Percentiles rank a stretch among this genome's conserved stretches.
Evolutionary conservation across 2,888 invertebrate species (phyloP).

Genomic region (Salpingus planirostris): DNA sequence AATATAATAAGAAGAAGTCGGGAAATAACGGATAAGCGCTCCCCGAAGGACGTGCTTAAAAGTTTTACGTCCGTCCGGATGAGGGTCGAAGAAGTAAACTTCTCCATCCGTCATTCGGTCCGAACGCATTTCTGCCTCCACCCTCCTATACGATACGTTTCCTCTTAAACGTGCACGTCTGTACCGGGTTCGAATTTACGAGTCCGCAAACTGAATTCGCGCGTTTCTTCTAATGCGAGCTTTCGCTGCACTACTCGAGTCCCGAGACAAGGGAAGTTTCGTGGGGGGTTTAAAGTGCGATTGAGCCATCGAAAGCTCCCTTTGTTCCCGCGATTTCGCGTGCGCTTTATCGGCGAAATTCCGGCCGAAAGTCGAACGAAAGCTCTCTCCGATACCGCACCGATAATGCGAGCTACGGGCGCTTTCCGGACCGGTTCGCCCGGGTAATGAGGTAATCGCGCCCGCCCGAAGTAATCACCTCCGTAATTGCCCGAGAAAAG

Average conservation of each 20-base stretch:
- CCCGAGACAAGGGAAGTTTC: conserved; percentile 14
- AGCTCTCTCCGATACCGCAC: conserved; percentile 10
- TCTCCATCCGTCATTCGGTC: conserved; percentile 14
- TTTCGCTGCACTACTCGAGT: too few species aligned
- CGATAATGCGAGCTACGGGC: conserved; percentile 7
- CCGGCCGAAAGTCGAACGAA: too few species aligned
- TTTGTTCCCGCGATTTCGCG: conserved; percentile 19
- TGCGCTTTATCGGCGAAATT: conserved; percentile 2
- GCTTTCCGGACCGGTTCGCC: conserved; percentile 9
- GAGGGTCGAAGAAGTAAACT: conserved; percentile 5
- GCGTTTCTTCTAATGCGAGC: too few species aligned
- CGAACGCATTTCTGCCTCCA: conserved; percentile 12
- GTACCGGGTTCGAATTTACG: conserved; percentile 10
- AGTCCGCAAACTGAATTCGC: not conserved
- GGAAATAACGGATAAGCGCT: conserved; percentile 9
- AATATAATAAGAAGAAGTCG: conserved; percentile 3
- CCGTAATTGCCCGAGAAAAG: conserved; percentile 12
- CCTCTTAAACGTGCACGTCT: conserved; percentile 8
- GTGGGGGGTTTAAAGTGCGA: conserved; percentile 27
- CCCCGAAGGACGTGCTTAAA: conserved; percentile 11
- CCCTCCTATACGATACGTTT: conserved; percentile 9
- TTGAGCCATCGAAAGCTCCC: conserved; percentile 22
- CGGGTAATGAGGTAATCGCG: conserved; percentile 14
- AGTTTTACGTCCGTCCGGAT: conserved; percentile 10
- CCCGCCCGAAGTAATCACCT: conserved; percentile 14